phyloP scores from a whole-genome alignment of 2,888 invertebrate genomes.

The Nycteola revayana region DNA sequence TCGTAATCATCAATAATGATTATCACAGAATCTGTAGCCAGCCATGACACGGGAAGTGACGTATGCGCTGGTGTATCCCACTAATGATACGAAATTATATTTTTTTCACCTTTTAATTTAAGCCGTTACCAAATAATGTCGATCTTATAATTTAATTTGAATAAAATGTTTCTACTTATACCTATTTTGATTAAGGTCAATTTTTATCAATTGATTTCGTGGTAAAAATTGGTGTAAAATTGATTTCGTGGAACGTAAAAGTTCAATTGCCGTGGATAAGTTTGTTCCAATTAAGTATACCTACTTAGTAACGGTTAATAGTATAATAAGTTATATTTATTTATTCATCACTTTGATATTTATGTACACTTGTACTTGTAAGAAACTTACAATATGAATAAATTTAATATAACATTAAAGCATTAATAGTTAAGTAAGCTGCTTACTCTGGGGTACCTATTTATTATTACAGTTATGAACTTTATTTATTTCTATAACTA shows the following conservation, averaged over 20 bases:
- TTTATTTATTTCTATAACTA: no score
- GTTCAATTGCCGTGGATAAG: no score
- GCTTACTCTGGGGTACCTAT: no score
- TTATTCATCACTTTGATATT: no score
- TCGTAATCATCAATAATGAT: constrained; percentile 78
- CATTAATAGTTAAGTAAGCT: no score
- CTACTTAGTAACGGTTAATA: no score
- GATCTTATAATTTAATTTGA: constrained; percentile 13
- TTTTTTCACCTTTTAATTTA: constrained; percentile 20
- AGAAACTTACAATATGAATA: no score
- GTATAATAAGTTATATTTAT: no score
- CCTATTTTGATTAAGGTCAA: neutral
- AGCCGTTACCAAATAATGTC: constrained; percentile 18
- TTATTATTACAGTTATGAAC: no score
- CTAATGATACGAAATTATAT: constrained; percentile 36
- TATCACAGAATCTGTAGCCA: constrained; percentile 67
- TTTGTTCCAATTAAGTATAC: no score
- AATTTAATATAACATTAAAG: no score
- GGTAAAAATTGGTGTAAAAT: neutral
- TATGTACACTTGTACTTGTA: no score
- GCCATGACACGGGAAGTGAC: constrained; percentile 54
- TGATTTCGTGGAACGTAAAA: neutral
- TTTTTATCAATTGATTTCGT: neutral
- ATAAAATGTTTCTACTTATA: constrained; percentile 3
- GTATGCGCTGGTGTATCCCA: constrained; percentile 37